phyloP scores from a whole-genome alignment of 1,140 invertebrate species.

The Listronotus oregonensis region DNA sequence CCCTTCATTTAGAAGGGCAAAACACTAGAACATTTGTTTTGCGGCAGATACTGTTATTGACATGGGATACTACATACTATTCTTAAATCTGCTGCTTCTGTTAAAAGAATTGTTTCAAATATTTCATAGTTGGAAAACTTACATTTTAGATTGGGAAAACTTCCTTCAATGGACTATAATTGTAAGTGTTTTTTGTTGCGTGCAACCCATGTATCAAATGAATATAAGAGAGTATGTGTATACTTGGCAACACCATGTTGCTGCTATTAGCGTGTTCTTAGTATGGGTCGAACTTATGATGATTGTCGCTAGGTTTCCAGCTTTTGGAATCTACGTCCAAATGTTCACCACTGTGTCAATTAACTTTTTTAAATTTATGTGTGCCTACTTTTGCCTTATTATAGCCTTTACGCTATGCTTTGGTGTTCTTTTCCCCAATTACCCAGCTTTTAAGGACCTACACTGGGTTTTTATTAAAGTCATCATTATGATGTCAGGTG shows the following conservation, averaged over 20 bases:
- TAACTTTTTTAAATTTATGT: conserved; percentile 82
- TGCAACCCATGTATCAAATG: conserved; percentile 56
- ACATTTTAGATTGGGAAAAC: conserved; percentile 81
- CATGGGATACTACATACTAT: conserved; percentile 64
- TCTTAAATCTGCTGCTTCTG: conserved; percentile 66
- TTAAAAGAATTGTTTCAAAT: conserved; percentile 77
- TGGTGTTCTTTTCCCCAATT: conserved; percentile 77
- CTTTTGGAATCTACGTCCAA: conserved; percentile 83
- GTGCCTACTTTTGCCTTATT: conserved; percentile 79
- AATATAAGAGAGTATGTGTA: conserved; percentile 54
- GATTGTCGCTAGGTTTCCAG: conserved; percentile 81
- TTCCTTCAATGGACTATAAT: conserved; percentile 81
- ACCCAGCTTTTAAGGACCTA: conserved; percentile 69
- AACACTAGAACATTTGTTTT: conserved; percentile 47
- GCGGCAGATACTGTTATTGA: conserved; percentile 57
- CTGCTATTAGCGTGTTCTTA: conserved; percentile 75
- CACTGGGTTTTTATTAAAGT: conserved; percentile 73
- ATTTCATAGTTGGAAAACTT: conserved; percentile 68
- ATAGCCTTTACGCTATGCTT: conserved; percentile 79
- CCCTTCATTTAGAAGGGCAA: conserved; percentile 26
- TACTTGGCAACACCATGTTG: conserved; percentile 78
- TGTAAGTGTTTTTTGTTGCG: conserved; percentile 66
- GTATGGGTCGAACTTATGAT: conserved; percentile 83
- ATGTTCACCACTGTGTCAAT: conserved; percentile 84
- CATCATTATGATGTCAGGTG: conserved; percentile 86